Base-by-base conservation (phyloP, 2,113 vertebrate species). In the Lethenteron camtschaticum region DNA sequence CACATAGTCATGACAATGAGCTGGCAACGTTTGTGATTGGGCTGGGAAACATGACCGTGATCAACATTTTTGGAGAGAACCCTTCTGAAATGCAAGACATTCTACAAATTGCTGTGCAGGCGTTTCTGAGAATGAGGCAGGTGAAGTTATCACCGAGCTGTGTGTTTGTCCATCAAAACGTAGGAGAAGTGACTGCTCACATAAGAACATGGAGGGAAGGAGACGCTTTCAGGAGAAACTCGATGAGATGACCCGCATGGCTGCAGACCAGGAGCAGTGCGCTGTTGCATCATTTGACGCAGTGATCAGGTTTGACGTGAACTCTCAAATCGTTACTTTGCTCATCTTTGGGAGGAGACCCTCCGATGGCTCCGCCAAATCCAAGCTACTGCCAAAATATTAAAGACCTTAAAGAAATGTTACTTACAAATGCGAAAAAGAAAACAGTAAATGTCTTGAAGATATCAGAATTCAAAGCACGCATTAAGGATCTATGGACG, bases 1-100 rank as follows among this genome's bases (percentile, higher is more conserved):
- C 72, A 58, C 68, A 59, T 68, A 70, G 14, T 6, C 82, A 82
- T 13, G 84, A 86, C 73, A 82, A 80, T 69, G 81, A 84, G 60
- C 75, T 85, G 57, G 83, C 84, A 58, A 84, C 83, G 1, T 71
- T 85, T 66, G 81, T 84, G 2, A 75, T 85, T 57, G 84, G 83
- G 12, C 69, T 86, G 63, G 84, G 83, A 73, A 80, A 85, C 0
- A 71, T 86, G 70, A 80, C 79, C 1, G 56, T 75, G 2, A 74
- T 75, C 58, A 75, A 74, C 69, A 72, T 75, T 57, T 73, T 75
- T 71, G 74, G 74, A 16, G 73, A 73, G 70, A 75, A 74, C 57
- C 72, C 72, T 12, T 70, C 73, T 9, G 73, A 75, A 69, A 73
- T 75, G 69, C 75, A 75, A 3, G 72, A 75, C 72, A 75, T 73